phyloP scores from a whole-genome alignment of 2,888 invertebrate species.

The Lysandra bellargus region DNA sequence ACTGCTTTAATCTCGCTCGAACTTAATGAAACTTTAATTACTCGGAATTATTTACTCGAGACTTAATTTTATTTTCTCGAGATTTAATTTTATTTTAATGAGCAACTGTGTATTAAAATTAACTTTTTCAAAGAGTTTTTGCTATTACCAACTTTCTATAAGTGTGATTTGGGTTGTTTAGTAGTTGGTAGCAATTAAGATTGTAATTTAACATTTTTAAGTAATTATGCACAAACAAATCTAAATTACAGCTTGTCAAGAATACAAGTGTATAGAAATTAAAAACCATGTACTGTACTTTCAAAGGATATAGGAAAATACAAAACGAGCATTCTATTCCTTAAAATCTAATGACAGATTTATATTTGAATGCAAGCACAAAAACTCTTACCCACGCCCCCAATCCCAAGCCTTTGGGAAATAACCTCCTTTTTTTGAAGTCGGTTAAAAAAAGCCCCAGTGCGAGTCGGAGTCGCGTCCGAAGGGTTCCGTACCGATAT shows the following conservation, averaged over 20 bases:
- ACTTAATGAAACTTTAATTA: constrained; percentile 41
- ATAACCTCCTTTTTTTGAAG: no score
- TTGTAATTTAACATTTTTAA: neutral
- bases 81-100: neutral
- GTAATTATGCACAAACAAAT: neutral
- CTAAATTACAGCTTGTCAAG: neutral
- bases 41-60: constrained; percentile 11
- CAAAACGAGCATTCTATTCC: neutral
- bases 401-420: neutral
- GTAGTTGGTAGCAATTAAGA: neutral
- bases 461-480: no score
- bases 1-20: constrained; percentile 39
- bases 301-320: neutral
- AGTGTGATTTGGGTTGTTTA: neutral
- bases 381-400: constrained; percentile 4
- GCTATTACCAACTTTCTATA: constrained; percentile 1
- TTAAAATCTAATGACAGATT: constrained; percentile 13
- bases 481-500: no score
- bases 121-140: neutral
- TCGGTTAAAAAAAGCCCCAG: no score
- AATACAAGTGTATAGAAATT: neutral
- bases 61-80: neutral
- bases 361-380: neutral
- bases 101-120: constrained; percentile 1
- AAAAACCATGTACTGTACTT: neutral